A percentile compares a stretch with the other conserved stretches of the same genome.
Evolutionary conservation across 2,797 vertebrate genomes (phyloP).

Genomic region (Emydoidea blandingii): DNA sequence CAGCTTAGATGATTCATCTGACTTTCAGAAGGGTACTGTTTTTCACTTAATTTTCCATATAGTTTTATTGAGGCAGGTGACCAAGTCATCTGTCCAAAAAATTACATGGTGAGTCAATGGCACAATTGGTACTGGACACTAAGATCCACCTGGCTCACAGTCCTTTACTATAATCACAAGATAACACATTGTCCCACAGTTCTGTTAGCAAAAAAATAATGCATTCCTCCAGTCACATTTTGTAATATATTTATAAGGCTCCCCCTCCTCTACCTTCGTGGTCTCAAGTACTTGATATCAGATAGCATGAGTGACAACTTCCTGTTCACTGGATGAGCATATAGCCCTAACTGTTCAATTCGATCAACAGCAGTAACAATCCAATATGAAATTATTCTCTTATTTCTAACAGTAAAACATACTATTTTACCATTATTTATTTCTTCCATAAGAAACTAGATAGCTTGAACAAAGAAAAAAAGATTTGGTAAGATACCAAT

Average conservation of each 20-base stretch:
- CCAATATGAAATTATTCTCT: not conserved
- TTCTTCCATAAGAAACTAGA: not conserved
- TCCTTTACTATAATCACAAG: not conserved
- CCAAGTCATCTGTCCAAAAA: not conserved
- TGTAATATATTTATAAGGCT: not conserved
- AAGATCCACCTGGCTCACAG: not conserved
- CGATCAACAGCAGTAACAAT: not conserved
- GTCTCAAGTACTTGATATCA: not conserved
- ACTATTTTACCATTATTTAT: not conserved
- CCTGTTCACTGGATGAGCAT: not conserved
- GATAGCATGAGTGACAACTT: not conserved
- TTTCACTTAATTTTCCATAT: not conserved
- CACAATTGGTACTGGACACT: not conserved
- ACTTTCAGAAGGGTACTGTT: not conserved
- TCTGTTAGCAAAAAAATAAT: not conserved
- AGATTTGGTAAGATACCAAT: not conserved
- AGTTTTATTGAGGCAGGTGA: not conserved
- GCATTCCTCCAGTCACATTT: not conserved
- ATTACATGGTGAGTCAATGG: not conserved
- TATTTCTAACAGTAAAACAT: not conserved
- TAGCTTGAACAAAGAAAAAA: not conserved
- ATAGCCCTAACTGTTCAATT: not conserved
- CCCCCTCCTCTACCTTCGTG: not conserved
- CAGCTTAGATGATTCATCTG: not conserved
- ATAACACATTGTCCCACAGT: not conserved